phyloP scores from a whole-genome alignment of 2,888 invertebrate genomes.

The Catocala sponsa region DNA sequence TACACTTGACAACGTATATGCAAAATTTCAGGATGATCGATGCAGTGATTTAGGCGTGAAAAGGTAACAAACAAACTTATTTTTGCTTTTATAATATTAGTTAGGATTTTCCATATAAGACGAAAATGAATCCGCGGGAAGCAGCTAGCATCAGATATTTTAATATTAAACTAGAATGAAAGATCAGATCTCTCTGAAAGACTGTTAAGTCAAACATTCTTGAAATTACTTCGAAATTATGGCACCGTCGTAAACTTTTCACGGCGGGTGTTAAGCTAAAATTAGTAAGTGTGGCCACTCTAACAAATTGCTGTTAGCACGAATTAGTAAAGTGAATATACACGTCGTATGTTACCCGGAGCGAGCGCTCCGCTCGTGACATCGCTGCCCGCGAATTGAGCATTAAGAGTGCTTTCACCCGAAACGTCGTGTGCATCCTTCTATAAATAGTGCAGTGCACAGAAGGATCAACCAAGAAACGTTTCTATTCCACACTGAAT shows the following conservation, averaged over 20 bases:
- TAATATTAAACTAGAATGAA: conserved; percentile 71
- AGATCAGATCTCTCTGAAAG: conserved; percentile 70
- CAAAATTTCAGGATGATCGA: too few relatives aligned
- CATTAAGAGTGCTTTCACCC: conserved; percentile 87
- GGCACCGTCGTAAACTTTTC: conserved; percentile 83
- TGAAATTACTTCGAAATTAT: conserved; percentile 83
- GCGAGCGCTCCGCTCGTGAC: conserved; percentile 68
- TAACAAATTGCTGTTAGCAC: conserved; percentile 82
- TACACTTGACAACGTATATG: too few relatives aligned
- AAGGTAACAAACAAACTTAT: too few relatives aligned
- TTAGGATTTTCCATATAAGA: too few relatives aligned
- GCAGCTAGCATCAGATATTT: conserved; percentile 48
- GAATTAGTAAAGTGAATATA: conserved; percentile 79
- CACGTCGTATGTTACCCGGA: conserved; percentile 69
- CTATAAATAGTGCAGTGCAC: conserved; percentile 79
- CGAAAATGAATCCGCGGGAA: background rate
- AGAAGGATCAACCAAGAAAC: conserved; percentile 78
- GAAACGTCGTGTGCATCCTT: conserved; percentile 82
- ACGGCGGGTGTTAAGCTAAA: conserved; percentile 82
- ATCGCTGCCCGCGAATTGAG: conserved; percentile 77
- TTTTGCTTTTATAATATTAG: too few relatives aligned
- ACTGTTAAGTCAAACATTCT: conserved; percentile 81
- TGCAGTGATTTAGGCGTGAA: too few relatives aligned
- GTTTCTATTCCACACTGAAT: conserved; percentile 84
- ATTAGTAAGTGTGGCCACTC: conserved; percentile 81